These are phyloP conservation scores for Ornithoptera priamus DNA, from an alignment of 2,888 invertebrate genomes.

Conservation along the genomic window DNA sequence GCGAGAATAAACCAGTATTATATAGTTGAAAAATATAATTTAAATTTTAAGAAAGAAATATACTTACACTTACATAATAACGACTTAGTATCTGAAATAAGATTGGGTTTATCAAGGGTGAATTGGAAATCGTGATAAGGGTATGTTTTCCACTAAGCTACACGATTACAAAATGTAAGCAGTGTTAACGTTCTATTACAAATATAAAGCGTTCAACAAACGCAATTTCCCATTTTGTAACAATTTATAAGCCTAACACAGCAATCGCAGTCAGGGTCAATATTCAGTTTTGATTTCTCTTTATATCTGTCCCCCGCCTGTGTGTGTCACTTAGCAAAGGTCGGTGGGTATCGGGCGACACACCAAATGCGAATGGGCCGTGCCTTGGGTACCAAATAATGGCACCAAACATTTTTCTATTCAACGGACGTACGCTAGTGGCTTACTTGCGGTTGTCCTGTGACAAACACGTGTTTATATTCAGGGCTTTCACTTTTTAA, in stretches of 20 bases:
- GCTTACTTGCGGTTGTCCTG: constrained; percentile 10
- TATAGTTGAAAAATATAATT: too few species aligned
- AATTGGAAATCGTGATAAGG: not conserved
- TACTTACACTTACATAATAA: too few species aligned
- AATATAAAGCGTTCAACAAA: constrained; percentile 8
- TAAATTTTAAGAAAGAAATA: too few species aligned
- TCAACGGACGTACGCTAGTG: constrained; percentile 9
- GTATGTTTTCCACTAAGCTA: constrained; percentile 3
- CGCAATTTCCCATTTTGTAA: constrained; percentile 28
- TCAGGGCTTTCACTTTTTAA: constrained; percentile 10
- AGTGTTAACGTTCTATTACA: constrained; percentile 11
- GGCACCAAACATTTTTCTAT: constrained; percentile 17
- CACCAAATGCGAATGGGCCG: constrained; percentile 17
- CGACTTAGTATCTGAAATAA: too few species aligned
- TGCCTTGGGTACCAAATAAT: constrained; percentile 19
- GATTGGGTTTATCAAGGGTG: too few species aligned
- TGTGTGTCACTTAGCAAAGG: constrained; percentile 13
- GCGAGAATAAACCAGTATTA: too few species aligned
- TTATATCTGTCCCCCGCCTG: constrained; percentile 10
- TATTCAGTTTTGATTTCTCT: constrained; percentile 27
- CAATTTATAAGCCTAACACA: constrained; percentile 8
- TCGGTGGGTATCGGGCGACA: constrained; percentile 26
- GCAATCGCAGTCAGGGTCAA: constrained; percentile 23
- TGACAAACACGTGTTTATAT: constrained; percentile 19
- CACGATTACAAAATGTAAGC: constrained; percentile 6